Evolutionary conservation across 2,797 vertebrate species (phyloP), one percentile per base, ranked within the genome.

Genomic region (Catostomus latipinnis): DNA sequence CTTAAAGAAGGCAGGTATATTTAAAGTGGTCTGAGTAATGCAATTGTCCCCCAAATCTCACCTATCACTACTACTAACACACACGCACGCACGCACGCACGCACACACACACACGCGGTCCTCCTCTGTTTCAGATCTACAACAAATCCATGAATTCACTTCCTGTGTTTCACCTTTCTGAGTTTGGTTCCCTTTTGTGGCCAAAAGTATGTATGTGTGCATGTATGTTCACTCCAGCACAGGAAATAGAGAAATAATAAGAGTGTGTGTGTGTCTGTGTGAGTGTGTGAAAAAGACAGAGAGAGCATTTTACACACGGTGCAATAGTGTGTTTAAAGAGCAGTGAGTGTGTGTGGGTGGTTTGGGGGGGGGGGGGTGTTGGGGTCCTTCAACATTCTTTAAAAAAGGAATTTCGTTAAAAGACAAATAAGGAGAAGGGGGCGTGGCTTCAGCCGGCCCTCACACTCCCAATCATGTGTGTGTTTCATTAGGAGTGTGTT

Each of bases 371-470:
- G 86, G 85, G 60, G 71, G 78, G 75, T 22, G 87, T 88, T 84
- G 85, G 76, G 82, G 83, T 90, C 87, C 88, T 87, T 84, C 11
- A 87, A 87, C 88, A 87, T 90, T 93, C 88, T 91, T 92, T 89
- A 90, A 91, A 90, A 89, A 77, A 92, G 89, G 91, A 91, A 91
- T 92, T 93, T 91, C 87, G 92, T 92, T 90, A 91, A 92, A 34
- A 91, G 91, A 92, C 88, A 92, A 91, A 92, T 93, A 92, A 81
- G 83, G 65, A 50, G 71, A 87, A 89, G 87, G 87, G 87, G 86
- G 84, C 81, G 85, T 86, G 81, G 73, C 45, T 66, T 71, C 6
- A 10, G 4, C 84, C 50, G 6, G 75, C 79, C 66, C 63, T 75
- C 79, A 74, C 65, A 80, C 79, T 70, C 72, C 14, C 13, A 65